Base-by-base conservation (phyloP, 2,797 vertebrate genomes). In the Chelmon rostratus region DNA sequence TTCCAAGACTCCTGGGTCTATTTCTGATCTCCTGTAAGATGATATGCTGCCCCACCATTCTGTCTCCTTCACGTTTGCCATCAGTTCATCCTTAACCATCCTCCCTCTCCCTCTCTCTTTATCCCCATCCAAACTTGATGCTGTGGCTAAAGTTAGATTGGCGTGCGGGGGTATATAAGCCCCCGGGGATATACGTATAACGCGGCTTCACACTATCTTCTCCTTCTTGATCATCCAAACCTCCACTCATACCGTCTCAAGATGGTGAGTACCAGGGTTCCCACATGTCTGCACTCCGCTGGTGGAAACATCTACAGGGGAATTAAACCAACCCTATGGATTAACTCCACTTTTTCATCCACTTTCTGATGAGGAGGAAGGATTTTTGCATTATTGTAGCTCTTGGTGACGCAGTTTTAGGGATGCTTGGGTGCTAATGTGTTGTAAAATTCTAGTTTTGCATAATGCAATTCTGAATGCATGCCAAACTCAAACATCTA, bases 1-100 rank as follows among this genome's bases (percentile, higher is more conserved):
- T 95, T 95, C 94, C 94, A 95, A 96, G 95, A 95, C 95, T 91
- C 90, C 71, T 76, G 81, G 33, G 74, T 94, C 95, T 96, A 96
- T 96, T 96, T 96, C 88, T 88, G 94, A 93, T 85, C 90, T 86
- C 23, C 84, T 83, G 96, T 96, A 95, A 96, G 93, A 81, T 78
- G 95, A 96, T 95, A 92, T 46, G 11, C 78, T 2, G 50, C 79
- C 74, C 71, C 69, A 76, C 89, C 91, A 79, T 88, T 92, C 87
- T 83, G 89, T 93, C 93, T 92, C 90, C 93, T 88, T 89, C 73
- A 68, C 88, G 90, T 89, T 88, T 71, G 78, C 89, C 88, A 86
- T 88, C 85, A 68, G 61, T 84, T 87, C 88, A 88, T 88, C 88
- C 72, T 73, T 67, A 61, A 78, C 62, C 83, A 79, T 76, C 87